Percentiles rank a stretch among this genome's conserved stretches.
Evolutionary conservation across 2,797 vertebrate genomes (phyloP).

Genomic region (Coregonus suidteri): DNA sequence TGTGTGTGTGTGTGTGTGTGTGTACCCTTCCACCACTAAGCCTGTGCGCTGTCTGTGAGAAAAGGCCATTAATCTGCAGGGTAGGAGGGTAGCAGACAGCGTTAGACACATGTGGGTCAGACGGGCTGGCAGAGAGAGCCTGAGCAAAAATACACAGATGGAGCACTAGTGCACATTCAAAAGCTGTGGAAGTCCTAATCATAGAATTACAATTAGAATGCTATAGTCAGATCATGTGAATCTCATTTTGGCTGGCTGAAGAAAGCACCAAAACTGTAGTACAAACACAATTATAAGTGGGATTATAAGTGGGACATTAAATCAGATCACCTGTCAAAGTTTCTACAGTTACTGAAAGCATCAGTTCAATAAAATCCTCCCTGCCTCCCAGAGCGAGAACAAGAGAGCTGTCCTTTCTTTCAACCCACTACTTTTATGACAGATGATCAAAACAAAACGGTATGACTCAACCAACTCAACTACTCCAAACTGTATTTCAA

Average conservation of each 20-base stretch:
- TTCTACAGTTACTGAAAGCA: background rate
- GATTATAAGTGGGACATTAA: no score
- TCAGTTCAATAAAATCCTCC: background rate
- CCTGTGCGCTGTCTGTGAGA: background rate
- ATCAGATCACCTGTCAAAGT: background rate
- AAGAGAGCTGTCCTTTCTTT: background rate
- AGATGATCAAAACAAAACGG: slow-evolving; percentile 29
- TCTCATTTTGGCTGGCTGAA: background rate
- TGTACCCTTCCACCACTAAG: slow-evolving; percentile 11
- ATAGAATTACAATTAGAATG: background rate
- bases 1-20: no score
- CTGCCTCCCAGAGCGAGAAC: background rate
- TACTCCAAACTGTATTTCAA: background rate
- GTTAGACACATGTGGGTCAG: slow-evolving; percentile 8
- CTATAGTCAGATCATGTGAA: background rate
- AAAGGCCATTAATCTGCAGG: background rate
- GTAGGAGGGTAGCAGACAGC: background rate
- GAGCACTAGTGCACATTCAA: background rate
- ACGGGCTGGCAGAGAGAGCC: background rate
- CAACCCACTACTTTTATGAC: background rate
- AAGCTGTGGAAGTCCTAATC: background rate
- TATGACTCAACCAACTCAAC: slow-evolving; percentile 42
- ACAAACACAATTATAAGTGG: background rate
- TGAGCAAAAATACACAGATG: background rate
- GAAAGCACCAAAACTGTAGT: background rate